Percentiles rank a stretch among this genome's conserved stretches.
Conservation (phyloP, 2,113 vertebrate species). For the Apteryx owenii region DNA sequence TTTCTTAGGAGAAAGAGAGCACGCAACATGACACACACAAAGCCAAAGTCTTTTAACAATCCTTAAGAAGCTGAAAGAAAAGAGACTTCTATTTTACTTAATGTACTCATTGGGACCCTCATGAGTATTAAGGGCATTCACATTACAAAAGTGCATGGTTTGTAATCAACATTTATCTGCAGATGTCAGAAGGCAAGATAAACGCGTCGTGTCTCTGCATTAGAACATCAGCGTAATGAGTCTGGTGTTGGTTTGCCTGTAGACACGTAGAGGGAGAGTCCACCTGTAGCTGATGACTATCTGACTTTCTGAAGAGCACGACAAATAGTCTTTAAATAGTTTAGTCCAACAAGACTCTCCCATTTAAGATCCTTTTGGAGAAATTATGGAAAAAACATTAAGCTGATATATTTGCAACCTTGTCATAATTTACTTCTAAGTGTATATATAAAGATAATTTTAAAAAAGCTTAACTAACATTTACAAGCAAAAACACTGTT, state of each 20-base stretch:
- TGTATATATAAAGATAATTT: not conserved
- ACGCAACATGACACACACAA: rapidly evolving
- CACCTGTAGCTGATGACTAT: not conserved
- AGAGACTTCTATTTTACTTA: not conserved
- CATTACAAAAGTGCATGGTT: not conserved
- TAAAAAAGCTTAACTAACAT: not conserved
- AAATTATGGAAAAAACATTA: not conserved
- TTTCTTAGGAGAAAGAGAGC: too few species aligned
- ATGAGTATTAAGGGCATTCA: not conserved
- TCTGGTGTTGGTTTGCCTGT: too few species aligned
- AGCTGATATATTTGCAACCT: not conserved
- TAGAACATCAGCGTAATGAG: rapidly evolving
- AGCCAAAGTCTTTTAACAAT: too few species aligned
- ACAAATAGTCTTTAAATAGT: not conserved
- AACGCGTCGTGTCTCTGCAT: not conserved
- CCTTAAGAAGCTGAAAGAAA: not conserved
- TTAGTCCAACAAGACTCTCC: not conserved
- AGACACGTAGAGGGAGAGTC: not conserved
- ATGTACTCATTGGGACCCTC: not conserved
- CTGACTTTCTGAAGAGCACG: not conserved
- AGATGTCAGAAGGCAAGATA: not conserved
- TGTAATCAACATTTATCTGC: not conserved
- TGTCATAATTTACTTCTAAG: not conserved
- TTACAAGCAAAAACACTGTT: not conserved
- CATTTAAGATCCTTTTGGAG: not conserved